Base-by-base conservation (phyloP, 2,888 invertebrate genomes). In the Salticus scenicus region DNA sequence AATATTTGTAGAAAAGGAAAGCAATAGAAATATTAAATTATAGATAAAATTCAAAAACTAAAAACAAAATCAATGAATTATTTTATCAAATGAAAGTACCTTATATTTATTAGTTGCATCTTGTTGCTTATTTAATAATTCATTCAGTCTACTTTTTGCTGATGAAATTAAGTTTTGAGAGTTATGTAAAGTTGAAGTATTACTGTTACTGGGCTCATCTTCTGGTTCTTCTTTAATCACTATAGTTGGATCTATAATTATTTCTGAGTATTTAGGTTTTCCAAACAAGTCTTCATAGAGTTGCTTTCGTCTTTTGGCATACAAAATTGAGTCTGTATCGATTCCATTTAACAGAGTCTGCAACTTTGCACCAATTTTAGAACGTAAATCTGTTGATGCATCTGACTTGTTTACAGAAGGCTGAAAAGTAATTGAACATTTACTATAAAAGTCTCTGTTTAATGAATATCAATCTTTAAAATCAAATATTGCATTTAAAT, bases 281-380 rank as follows among this genome's bases (percentile, higher is more conserved):
- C 33, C 7, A 37, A 37, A 37, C 10, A 63, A 20, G 27, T 30
- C 31, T 41, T 67, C 30, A 76, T 70, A 69, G 2, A 17, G 51
- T n/a, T 51, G 57, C 12, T 24, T 57, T 24, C 27, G 37, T 27
- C n/a, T 47, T 63, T 27, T 30, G 37, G 24, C 2, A 63, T 30
- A 28, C 51, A 27, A 10, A 5, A 47, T 27, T 57, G 76, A 17
- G 20, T 77, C 69, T n/a, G 69, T 51, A 14, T 31, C 31, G 57
- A 77, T 57, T 20, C 57, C 69, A 69, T 77, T 51, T 31, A 78
- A 70, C 17, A 69, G 20, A 12, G 37, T 37, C 14, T 70, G 70
- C 12, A 78, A 41, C 37, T 70, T 78, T 4, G 63, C 5, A n/a
- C 27, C 41, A 57, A 78, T 70, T 1, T 63, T 78, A 12, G 57